Evolutionary conservation across 1,140 invertebrate genomes (phyloP).

Genomic region (Pteromalus puparum): DNA sequence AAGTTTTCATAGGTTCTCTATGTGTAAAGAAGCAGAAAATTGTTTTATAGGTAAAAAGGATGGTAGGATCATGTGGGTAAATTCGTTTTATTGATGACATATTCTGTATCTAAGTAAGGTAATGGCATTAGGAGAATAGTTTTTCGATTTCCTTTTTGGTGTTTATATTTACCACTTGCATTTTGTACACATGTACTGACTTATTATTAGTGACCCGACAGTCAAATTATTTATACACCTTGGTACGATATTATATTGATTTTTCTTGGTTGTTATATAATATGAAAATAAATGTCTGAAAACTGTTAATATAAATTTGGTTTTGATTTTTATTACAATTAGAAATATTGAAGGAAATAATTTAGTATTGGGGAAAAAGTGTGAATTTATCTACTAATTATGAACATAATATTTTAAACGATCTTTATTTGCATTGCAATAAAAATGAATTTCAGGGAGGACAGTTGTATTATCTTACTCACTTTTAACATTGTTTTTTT

Average conservation of each 20-base stretch:
- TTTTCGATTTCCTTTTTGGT: background rate
- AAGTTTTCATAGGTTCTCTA: conserved; percentile 43
- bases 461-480: conserved; percentile 22
- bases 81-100: conserved; percentile 21
- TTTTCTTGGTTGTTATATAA: conserved; percentile 33
- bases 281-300: conserved; percentile 42
- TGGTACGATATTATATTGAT: background rate
- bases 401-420: conserved; percentile 34
- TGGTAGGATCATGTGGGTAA: background rate
- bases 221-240: conserved; percentile 15
- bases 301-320: conserved; percentile 34
- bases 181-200: conserved; percentile 19
- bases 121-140: conserved; percentile 1
- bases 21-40: conserved; percentile 35
- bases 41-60: conserved; percentile 11
- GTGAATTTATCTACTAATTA: background rate
- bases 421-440: conserved; percentile 47
- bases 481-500: conserved; percentile 16
- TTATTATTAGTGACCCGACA: background rate
- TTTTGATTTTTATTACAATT: conserved; percentile 5
- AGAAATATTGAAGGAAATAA: background rate
- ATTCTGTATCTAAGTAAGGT: background rate
- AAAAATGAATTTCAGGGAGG: conserved; percentile 46
- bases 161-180: conserved; percentile 30
- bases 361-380: background rate